phyloP scores from a whole-genome alignment of 2,113 vertebrate genomes.

The Alouatta palliata region DNA sequence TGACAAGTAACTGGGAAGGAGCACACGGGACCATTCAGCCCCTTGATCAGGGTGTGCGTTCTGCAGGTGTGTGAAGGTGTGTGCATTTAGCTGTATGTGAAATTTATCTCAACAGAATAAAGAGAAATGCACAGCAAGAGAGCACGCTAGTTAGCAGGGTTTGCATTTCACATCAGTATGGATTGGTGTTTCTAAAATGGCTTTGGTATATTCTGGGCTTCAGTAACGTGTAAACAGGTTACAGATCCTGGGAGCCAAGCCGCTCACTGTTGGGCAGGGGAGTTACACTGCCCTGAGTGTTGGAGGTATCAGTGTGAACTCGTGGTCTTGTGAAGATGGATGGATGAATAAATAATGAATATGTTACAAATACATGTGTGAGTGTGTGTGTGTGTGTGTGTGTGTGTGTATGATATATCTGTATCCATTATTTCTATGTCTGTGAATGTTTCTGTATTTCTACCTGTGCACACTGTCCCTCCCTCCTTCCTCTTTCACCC shows the following conservation, averaged over 20 bases:
- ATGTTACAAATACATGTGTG: rapidly evolving
- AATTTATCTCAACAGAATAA: neutral
- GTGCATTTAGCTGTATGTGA: rapidly evolving
- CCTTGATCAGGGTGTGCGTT: rapidly evolving
- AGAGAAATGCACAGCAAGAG: too few species aligned
- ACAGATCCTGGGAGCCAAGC: neutral
- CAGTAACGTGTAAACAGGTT: neutral
- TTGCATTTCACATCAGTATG: neutral
- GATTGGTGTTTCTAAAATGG: neutral
- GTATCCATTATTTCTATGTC: too few species aligned
- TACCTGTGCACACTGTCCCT: neutral
- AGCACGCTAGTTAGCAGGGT: neutral
- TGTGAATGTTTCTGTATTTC: neutral
- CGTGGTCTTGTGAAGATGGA: neutral
- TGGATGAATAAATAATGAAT: too few species aligned
- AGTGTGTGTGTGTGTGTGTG: rapidly evolving
- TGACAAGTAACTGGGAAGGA: neutral
- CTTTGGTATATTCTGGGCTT: neutral
- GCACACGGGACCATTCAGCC: rapidly evolving
- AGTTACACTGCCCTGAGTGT: rapidly evolving
- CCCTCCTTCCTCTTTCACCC: neutral
- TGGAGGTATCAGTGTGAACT: neutral
- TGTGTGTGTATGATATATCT: rapidly evolving
- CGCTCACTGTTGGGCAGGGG: neutral
- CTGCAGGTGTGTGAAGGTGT: too few species aligned